These are phyloP conservation scores for Clostera curtula DNA, from an alignment of 2,888 invertebrate genomes.

Conservation along the genomic window DNA sequence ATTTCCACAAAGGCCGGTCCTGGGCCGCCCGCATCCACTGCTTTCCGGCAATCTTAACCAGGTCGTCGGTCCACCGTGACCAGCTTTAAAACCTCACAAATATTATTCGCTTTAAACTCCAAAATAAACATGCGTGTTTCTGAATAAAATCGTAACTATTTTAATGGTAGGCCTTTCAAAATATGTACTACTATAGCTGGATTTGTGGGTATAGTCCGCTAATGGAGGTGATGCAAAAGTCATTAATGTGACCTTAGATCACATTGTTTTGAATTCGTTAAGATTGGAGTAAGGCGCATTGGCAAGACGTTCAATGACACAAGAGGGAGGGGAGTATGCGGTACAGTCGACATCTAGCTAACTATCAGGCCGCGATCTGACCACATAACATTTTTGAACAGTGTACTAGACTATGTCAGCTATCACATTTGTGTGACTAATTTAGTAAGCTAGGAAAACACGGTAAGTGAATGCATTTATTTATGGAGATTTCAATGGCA, in stretches of 20 bases:
- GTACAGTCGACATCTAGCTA: constrained; percentile 60
- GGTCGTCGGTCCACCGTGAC: no score
- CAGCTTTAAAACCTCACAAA: no score
- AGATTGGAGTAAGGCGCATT: constrained; percentile 36
- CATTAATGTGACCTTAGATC: constrained; percentile 36
- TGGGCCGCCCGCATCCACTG: no score
- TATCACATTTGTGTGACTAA: constrained; percentile 20
- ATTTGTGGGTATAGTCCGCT: constrained; percentile 18
- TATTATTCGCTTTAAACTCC: no score
- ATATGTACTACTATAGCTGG: neutral
- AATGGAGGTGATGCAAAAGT: constrained; percentile 26
- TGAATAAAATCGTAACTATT: no score
- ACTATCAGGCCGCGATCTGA: constrained; percentile 59
- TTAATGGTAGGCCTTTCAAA: no score
- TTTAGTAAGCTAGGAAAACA: neutral
- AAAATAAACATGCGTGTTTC: no score
- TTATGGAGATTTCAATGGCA: no score
- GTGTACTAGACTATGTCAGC: constrained; percentile 16
- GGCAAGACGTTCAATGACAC: constrained; percentile 60
- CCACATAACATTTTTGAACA: constrained; percentile 30
- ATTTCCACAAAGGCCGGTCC: no score
- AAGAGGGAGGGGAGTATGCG: constrained; percentile 33
- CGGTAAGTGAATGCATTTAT: no score
- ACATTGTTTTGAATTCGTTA: constrained; percentile 47
- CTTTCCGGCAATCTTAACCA: no score